phyloP scores from a whole-genome alignment of 2,113 vertebrate genomes.

The Apaloderma vittatum region DNA sequence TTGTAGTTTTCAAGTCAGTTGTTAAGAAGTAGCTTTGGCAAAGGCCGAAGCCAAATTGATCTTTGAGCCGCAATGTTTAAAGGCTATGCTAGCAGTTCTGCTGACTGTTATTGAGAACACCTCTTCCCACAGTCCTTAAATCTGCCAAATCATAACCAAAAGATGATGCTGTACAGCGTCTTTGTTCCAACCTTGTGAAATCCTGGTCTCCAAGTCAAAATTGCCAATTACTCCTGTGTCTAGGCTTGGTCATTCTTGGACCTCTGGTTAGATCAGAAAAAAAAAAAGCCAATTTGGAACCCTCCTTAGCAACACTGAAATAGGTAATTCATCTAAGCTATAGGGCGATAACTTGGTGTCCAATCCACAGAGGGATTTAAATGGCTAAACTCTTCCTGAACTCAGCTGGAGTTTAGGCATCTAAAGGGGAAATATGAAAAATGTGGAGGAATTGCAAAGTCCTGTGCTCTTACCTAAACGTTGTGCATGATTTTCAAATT shows the following conservation, averaged over 20 bases:
- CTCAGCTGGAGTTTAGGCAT: neutral
- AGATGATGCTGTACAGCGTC: neutral
- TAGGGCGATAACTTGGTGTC: neutral
- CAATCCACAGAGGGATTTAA: neutral
- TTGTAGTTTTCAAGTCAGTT: slow-evolving; percentile 48
- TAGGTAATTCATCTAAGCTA: neutral
- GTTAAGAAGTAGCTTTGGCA: slow-evolving; percentile 59
- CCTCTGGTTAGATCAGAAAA: neutral
- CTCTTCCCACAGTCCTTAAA: slow-evolving; percentile 38
- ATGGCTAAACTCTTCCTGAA: neutral
- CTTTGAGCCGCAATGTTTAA: slow-evolving; percentile 1
- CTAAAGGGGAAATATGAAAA: neutral
- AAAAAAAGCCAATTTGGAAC: neutral
- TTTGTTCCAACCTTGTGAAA: slow-evolving; percentile 15
- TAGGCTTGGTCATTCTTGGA: neutral
- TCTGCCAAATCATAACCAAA: slow-evolving; percentile 38
- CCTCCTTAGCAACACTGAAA: neutral
- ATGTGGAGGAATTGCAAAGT: neutral
- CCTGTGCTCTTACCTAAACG: neutral
- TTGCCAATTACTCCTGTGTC: neutral
- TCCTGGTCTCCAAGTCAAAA: neutral
- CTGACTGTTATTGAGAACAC: slow-evolving; percentile 29
- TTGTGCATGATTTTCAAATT: neutral
- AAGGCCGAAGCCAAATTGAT: slow-evolving; percentile 47
- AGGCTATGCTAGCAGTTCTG: slow-evolving; percentile 13